Conservation (phyloP, 2,113 vertebrate genomes). For the sheep (Ovis aries) region ARS-UI_Ramb_v3.0 NC_056080.1:924501-925000, state of each 20-base stretch:
- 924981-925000: conserved; percentile 51
- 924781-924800: conserved; percentile 54
- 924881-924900: conserved; percentile 77
- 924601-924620: not conserved
- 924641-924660: not conserved
- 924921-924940: conserved; percentile 54
- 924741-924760: not conserved
- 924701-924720: conserved; percentile 54
- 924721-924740: conserved; percentile 40
- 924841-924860: conserved; percentile 38
- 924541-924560: fast-evolving
- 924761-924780: conserved; percentile 27
- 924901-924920: conserved; percentile 56
- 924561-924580: not conserved
- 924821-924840: conserved; percentile 65
- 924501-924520: not conserved
- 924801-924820: conserved; percentile 24
- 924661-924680: not conserved
- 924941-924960: conserved; percentile 65
- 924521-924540: fast-evolving
- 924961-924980: conserved; percentile 42
- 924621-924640: not conserved
- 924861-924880: fast-evolving
- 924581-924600: not conserved
- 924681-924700: not conserved